A percentile compares a stretch with the other conserved stretches of the same genome.
These are phyloP conservation scores for Galemys pyrenaicus DNA, from an alignment of 2,113 vertebrate species.

Conservation along the genomic window DNA sequence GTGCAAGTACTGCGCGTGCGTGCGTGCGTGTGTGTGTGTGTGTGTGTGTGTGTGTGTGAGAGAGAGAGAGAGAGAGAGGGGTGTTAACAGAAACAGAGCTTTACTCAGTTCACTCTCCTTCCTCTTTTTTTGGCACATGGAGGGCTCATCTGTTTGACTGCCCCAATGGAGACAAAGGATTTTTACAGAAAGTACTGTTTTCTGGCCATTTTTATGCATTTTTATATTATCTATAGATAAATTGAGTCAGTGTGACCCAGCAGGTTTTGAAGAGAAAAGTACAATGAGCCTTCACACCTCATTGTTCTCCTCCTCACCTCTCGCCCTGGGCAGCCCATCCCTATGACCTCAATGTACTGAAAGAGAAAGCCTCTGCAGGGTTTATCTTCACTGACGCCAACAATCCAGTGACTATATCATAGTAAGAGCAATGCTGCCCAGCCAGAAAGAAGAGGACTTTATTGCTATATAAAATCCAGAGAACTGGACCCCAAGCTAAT, in stretches of 20 bases:
- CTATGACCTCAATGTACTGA: too few relatives aligned
- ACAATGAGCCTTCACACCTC: neutral
- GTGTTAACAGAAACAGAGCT: neutral
- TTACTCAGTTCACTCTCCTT: neutral
- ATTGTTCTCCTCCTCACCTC: neutral
- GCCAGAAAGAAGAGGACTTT: neutral
- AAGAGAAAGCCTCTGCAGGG: neutral
- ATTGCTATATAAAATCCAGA: neutral
- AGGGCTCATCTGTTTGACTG: slow-evolving; percentile 25
- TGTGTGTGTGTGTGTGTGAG: too few relatives aligned
- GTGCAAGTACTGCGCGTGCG: neutral
- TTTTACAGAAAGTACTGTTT: neutral
- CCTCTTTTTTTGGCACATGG: neutral
- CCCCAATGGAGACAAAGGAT: neutral
- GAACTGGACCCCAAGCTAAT: neutral
- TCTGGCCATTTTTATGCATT: neutral
- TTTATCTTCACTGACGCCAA: neutral
- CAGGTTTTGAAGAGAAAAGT: slow-evolving; percentile 5
- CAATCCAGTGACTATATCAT: neutral
- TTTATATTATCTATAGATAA: slow-evolving; percentile 1
- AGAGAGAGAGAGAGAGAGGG: too few relatives aligned
- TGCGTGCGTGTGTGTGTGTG: too few relatives aligned
- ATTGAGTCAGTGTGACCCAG: neutral
- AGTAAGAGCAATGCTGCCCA: neutral
- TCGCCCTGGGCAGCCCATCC: neutral